Evolutionary conservation across 92 coral and sea anemone genomes (phyloP), one percentile per base, ranked within the genome.

Genomic region (Meandrina meandrites): DNA sequence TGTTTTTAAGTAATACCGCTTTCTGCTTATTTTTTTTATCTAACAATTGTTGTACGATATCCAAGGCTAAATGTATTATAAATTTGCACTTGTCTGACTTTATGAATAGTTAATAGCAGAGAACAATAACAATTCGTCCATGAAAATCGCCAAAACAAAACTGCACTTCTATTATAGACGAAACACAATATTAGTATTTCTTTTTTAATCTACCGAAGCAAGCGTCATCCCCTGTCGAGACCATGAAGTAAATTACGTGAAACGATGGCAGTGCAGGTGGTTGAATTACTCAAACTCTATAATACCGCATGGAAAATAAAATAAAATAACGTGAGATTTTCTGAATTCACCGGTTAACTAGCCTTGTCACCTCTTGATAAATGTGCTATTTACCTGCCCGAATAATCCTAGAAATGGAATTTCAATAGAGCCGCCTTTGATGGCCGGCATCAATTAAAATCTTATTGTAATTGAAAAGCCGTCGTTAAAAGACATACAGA

Each of bases 391-490:
- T 27, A n/a, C 80, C 27, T 56, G 72, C 53, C 30, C 18, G 70
- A 70, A 71, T 73, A n/a, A 73, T 57, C 18, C 47, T 4, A 60
- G 32, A 76, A 60, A 56, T 77, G 50, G 37, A 9, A 18, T 37
- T 56, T 75, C 82, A 84, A 84, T 85, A 36, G 82, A 31, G 34
- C 34, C 71, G 69, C 76, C 37, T 40, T 62, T 30, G 30, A 76
- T 60, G 16, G 67, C 22, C 75, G 74, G 58, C 75, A 58, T 42
- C 74, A 58, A 70, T 82, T 37, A 27, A 40, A 66, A 7, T 37
- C 42, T 64, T 64, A 62, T 85, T 77, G 54, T 84, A 58, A 76
- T 56, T 85, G 70, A 3, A 40, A 75, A 32, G 32, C 22, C 24
- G 54, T 40, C 56, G 42, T 85, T 16, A 37, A 37, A 18, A 32